Conservation (phyloP, 2,797 vertebrate genomes). For the Melanotaenia maccullochi region DNA sequence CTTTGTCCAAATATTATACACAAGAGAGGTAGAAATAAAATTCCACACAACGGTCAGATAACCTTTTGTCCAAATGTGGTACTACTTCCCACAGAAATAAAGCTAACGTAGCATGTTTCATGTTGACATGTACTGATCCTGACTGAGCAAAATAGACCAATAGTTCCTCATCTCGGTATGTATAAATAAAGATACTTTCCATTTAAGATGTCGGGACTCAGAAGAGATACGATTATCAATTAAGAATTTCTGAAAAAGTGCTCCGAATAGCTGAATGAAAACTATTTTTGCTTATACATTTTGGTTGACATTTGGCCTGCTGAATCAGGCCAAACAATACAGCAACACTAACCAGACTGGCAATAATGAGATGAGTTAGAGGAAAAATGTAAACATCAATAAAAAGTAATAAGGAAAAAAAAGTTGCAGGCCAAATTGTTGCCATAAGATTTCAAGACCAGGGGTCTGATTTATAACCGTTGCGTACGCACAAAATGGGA, state of each 20-base stretch:
- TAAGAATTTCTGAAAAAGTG: not conserved
- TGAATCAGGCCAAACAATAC: not conserved
- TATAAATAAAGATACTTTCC: not conserved
- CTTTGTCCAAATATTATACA: not conserved
- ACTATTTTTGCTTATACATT: not conserved
- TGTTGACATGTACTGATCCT: not conserved
- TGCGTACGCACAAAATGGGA: too few species aligned
- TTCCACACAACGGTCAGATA: not conserved
- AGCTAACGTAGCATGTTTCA: not conserved
- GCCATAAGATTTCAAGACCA: too few species aligned
- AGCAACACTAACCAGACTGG: not conserved
- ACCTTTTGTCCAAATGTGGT: not conserved
- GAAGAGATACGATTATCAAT: not conserved
- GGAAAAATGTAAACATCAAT: not conserved
- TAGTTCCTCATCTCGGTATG: not conserved
- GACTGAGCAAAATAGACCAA: not conserved
- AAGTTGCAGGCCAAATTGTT: too few species aligned
- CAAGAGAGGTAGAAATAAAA: not conserved
- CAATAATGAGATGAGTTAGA: too few species aligned
- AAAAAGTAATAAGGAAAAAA: slow-evolving; percentile 8
- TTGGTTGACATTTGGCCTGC: not conserved
- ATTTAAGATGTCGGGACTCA: not conserved
- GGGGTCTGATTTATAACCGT: too few species aligned
- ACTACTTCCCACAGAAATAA: not conserved
- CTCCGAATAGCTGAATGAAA: not conserved